Evolutionary conservation across 23 tunicate species (phyloP).

Genomic region (Diplosoma virens): DNA sequence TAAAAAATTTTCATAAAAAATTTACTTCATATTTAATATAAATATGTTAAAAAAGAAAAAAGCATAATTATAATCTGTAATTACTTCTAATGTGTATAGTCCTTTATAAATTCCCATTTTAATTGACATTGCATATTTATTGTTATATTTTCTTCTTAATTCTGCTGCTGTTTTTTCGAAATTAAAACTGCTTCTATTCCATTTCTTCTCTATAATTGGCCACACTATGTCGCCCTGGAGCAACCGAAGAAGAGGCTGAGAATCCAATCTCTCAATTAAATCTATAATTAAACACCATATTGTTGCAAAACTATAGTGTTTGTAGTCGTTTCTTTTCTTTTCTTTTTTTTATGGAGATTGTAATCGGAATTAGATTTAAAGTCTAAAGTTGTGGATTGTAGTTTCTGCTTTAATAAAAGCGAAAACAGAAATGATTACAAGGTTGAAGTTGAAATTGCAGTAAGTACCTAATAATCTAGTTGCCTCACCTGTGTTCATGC

Average conservation of each 20-base stretch:
- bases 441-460: too few species aligned
- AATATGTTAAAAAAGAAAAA: too few species aligned
- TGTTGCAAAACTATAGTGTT: neutral
- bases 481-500: constrained; percentile 77
- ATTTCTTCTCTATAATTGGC: constrained; percentile 60
- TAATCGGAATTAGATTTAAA: too few species aligned
- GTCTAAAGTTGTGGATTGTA: neutral
- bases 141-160: constrained; percentile 60
- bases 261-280: constrained; percentile 36
- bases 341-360: too few species aligned
- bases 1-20: too few species aligned
- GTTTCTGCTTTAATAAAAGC: neutral
- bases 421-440: neutral
- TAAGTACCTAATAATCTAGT: too few species aligned
- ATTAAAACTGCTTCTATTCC: constrained; percentile 41
- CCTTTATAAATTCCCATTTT: constrained; percentile 26
- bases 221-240: constrained; percentile 53
- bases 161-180: constrained; percentile 60
- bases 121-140: constrained; percentile 32
- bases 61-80: too few species aligned
- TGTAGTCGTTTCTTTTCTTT: too few species aligned
- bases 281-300: constrained; percentile 15
- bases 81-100: constrained; percentile 49
- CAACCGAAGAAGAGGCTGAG: constrained; percentile 51
- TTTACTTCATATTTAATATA: too few species aligned